Evolutionary conservation across 2,888 invertebrate genomes (phyloP).

Genomic region (Drosophila lacicola): DNA sequence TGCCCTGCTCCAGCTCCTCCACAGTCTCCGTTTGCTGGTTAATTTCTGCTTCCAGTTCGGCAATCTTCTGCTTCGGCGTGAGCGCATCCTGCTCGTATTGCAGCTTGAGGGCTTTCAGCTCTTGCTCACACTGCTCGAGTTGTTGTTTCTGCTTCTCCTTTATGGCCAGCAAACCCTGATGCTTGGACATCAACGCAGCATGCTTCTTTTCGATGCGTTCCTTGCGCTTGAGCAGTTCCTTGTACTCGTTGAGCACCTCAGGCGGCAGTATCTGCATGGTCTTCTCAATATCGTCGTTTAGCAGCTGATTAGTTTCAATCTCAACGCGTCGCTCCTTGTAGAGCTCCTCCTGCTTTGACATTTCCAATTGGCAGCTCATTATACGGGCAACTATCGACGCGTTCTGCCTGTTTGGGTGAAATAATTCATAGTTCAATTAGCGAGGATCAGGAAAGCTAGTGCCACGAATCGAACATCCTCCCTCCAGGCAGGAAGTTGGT

Average conservation of each 20-base stretch:
- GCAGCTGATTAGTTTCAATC: slow-evolving; percentile 38
- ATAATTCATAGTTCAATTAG: neutral
- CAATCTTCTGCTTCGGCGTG: slow-evolving; percentile 11
- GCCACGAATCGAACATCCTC: too few relatives aligned
- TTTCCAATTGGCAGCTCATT: slow-evolving; percentile 44
- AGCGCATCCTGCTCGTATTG: slow-evolving; percentile 30
- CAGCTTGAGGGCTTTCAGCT: slow-evolving; percentile 20
- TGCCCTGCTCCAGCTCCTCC: slow-evolving; percentile 17
- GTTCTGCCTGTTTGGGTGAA: slow-evolving; percentile 36
- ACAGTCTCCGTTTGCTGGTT: slow-evolving; percentile 1
- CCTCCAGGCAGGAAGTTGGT: too few relatives aligned
- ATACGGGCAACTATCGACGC: slow-evolving; percentile 26
- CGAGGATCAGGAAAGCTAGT: too few relatives aligned
- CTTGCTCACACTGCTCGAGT: slow-evolving; percentile 11
- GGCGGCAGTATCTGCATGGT: slow-evolving; percentile 49
- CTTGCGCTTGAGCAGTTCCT: slow-evolving; percentile 37
- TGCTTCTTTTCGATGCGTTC: slow-evolving; percentile 43
- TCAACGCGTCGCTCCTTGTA: slow-evolving; percentile 54
- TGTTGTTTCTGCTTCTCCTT: slow-evolving; percentile 21
- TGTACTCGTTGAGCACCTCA: slow-evolving; percentile 41
- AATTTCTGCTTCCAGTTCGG: slow-evolving; percentile 1
- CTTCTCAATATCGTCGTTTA: slow-evolving; percentile 53
- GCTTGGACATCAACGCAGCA: neutral
- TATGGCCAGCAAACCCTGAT: slow-evolving; percentile 15
- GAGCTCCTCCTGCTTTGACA: slow-evolving; percentile 39